phyloP scores from a whole-genome alignment of 2,113 vertebrate species.

The Sciurus niger region DNA sequence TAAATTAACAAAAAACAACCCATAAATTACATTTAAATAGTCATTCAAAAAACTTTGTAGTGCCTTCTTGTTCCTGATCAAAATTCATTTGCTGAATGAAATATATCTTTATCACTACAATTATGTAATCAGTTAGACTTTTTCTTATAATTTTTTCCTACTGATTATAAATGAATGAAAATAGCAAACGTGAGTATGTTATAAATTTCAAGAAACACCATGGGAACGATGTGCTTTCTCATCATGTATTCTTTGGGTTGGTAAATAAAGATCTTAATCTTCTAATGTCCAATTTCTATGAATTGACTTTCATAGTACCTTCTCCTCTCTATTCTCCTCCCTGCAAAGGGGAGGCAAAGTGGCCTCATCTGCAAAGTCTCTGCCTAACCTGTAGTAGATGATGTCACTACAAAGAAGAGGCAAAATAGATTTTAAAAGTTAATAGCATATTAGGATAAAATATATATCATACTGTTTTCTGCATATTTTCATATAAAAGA shows the following conservation, averaged over 20 bases:
- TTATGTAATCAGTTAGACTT: not conserved
- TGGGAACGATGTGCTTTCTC: not conserved
- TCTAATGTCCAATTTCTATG: not conserved
- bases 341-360: not conserved
- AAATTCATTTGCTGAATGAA: not conserved
- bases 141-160: not conserved
- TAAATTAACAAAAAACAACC: not conserved
- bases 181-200: not conserved
- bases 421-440: not conserved
- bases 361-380: not conserved
- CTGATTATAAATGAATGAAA: not conserved
- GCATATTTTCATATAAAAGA: not conserved
- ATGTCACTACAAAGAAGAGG: not conserved
- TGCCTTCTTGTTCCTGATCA: not conserved
- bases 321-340: not conserved
- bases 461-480: not conserved
- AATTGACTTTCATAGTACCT: not conserved
- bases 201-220: not conserved
- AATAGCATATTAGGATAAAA: not conserved
- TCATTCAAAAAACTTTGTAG: not conserved
- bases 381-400: not conserved
- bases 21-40: not conserved
- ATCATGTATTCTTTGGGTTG: not conserved
- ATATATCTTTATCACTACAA: not conserved
- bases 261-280: not conserved